Evolutionary conservation across 2,113 vertebrate genomes (phyloP).

Genomic region (Tetrao urogallus): DNA sequence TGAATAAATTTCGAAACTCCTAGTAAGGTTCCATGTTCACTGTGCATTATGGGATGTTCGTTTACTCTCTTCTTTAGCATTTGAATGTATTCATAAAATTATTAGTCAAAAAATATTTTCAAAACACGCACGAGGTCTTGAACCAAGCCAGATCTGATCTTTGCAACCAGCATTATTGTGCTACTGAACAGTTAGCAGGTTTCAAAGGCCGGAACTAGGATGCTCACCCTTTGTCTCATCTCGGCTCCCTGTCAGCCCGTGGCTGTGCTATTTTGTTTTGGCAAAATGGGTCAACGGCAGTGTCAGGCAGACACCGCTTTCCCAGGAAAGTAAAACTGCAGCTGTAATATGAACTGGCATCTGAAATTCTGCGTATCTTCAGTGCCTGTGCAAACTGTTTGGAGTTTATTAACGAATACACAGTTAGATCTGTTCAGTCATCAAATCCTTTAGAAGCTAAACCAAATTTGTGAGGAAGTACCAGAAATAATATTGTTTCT

Average conservation of each 20-base stretch:
- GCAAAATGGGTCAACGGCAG: conserved; percentile 14
- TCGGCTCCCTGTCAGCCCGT: not conserved
- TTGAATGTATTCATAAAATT: not conserved
- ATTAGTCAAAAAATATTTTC: not conserved
- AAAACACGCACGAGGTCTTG: not conserved
- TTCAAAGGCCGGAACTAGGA: not conserved
- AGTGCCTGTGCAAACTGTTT: not conserved
- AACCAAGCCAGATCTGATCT: not conserved
- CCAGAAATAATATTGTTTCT: not conserved
- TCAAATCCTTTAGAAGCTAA: not conserved
- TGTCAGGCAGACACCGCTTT: not conserved
- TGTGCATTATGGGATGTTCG: not conserved
- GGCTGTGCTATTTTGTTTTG: not conserved
- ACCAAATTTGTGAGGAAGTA: not conserved
- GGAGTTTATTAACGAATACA: not conserved
- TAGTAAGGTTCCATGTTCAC: not conserved
- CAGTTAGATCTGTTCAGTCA: not conserved
- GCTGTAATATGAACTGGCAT: not conserved
- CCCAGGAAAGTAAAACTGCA: not conserved
- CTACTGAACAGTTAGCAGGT: not conserved
- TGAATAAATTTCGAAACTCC: not conserved
- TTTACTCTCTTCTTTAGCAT: not conserved
- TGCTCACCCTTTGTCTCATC: not conserved
- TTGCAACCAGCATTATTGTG: not conserved
- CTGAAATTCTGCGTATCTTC: not conserved